Conservation (phyloP, 92 coral and sea anemone genomes). For the Zoanthus sociatus region DNA sequence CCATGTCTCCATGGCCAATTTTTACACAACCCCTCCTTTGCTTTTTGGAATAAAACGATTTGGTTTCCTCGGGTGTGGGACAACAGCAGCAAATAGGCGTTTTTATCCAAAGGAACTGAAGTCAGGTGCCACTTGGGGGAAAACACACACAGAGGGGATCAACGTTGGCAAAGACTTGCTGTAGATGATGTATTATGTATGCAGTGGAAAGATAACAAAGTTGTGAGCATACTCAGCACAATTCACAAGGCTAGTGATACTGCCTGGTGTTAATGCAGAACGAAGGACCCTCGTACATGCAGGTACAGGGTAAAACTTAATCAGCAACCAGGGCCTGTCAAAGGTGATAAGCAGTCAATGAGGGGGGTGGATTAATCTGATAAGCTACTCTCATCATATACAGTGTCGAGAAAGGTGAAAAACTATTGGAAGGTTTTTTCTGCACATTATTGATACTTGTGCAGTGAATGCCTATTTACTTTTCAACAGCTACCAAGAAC, state of each 20-base stretch:
- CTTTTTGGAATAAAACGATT: slow-evolving; percentile 19
- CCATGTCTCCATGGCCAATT: too few species aligned
- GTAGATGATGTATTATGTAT: neutral
- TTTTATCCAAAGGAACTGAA: slow-evolving; percentile 25
- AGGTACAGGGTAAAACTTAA: slow-evolving; percentile 25
- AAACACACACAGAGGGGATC: slow-evolving; percentile 22
- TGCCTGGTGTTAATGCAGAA: neutral
- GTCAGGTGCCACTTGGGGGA: slow-evolving; percentile 18
- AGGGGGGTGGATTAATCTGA: neutral
- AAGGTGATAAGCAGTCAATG: slow-evolving; percentile 43
- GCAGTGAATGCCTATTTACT: slow-evolving; percentile 42
- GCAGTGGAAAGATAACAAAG: neutral
- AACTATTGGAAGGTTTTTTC: slow-evolving; percentile 57
- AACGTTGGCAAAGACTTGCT: slow-evolving; percentile 25
- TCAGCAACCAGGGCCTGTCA: slow-evolving; percentile 15
- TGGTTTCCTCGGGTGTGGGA: slow-evolving; percentile 32
- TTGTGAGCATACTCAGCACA: neutral
- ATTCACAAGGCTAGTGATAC: neutral
- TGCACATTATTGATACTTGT: slow-evolving; percentile 55
- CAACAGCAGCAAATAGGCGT: slow-evolving; percentile 25
- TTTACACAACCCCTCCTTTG: too few species aligned
- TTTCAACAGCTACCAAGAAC: neutral
- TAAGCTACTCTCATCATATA: slow-evolving; percentile 39
- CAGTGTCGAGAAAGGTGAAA: slow-evolving; percentile 32
- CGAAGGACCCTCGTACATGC: slow-evolving; percentile 4